A percentile compares a stretch with the other conserved stretches of the same genome.
Conservation (phyloP, 2,113 vertebrate genomes). For the Ploceus nigricollis region DNA sequence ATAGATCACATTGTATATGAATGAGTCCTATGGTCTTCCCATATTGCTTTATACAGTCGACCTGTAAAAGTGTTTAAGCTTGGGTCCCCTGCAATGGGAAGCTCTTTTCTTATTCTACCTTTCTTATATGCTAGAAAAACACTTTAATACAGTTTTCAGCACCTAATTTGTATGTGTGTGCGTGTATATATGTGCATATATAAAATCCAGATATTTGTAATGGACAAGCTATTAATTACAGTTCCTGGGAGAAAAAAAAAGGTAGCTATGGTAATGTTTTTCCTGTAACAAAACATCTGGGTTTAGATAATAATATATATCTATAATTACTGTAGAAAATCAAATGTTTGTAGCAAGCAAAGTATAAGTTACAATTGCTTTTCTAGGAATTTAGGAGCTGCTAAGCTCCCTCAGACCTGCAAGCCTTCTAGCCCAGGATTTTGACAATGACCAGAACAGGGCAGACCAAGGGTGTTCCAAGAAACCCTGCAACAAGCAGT, state of each 20-base stretch:
- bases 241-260: not conserved
- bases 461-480: not conserved
- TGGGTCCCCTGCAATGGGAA: not conserved
- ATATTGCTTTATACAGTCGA: not conserved
- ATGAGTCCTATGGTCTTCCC: not conserved
- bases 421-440: not conserved
- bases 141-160: not conserved
- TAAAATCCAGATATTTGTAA: not conserved
- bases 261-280: not conserved
- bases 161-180: not conserved
- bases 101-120: not conserved
- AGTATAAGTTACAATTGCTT: not conserved
- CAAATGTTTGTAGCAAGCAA: not conserved
- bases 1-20: not conserved
- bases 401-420: not conserved
- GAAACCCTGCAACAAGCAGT: slow-evolving; percentile 11
- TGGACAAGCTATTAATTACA: not conserved
- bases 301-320: slow-evolving; percentile 4
- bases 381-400: slow-evolving; percentile 13
- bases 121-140: not conserved
- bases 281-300: not conserved
- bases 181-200: not conserved
- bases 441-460: slow-evolving; percentile 19
- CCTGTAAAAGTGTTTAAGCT: not conserved
- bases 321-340: not conserved